Conservation (phyloP, 2,888 invertebrate genomes). For the Crossocerus cetratus region DNA sequence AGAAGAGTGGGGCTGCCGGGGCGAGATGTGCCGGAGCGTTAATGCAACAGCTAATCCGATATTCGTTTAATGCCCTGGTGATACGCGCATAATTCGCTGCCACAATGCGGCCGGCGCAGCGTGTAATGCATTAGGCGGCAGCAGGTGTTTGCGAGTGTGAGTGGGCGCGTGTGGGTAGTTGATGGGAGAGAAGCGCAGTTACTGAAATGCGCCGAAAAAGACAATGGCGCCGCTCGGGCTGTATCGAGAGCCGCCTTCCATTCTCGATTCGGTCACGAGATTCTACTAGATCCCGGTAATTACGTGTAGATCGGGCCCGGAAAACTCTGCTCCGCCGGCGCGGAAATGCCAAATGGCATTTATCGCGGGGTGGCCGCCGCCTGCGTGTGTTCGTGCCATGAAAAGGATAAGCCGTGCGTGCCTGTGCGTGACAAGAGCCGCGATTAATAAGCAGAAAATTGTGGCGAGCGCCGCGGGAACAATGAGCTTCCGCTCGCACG, state of each 20-base stretch:
- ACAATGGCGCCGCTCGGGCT: no score
- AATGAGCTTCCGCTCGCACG: not conserved
- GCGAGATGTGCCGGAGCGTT: not conserved
- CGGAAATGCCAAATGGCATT: constrained; percentile 4
- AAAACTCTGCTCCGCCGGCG: constrained; percentile 6
- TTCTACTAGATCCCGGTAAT: no score
- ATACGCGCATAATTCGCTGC: no score
- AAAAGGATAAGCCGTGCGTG: constrained; percentile 30
- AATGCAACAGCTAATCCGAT: constrained; percentile 1
- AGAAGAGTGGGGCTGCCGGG: not conserved
- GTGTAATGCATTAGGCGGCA: no score
- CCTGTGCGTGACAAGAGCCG: constrained; percentile 55
- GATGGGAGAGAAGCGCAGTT: no score
- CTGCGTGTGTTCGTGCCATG: constrained; percentile 3
- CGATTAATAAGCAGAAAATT: constrained; percentile 72
- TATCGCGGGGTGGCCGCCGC: constrained; percentile 37
- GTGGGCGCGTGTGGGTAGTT: no score
- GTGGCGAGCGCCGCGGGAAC: constrained; percentile 7
- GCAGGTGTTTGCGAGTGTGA: no score
- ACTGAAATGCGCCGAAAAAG: no score
- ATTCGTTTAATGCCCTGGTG: not conserved
- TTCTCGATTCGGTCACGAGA: no score
- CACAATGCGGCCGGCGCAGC: no score
- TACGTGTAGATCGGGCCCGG: no score
- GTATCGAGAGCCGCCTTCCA: no score